Base-by-base conservation (phyloP, 2,888 invertebrate species). In the Escarpia spicata region DNA sequence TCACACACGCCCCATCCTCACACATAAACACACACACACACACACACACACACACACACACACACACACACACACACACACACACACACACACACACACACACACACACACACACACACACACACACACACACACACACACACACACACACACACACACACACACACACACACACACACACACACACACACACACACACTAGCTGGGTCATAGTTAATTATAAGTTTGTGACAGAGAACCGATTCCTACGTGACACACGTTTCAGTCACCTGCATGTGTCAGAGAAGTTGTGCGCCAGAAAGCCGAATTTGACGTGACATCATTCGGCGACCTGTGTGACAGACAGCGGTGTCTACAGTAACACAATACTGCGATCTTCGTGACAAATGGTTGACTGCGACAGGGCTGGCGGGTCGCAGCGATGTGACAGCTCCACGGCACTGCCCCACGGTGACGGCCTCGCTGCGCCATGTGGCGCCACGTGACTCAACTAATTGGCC, bases 61-160 rank as follows among this genome's bases (percentile, higher is more conserved):
- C 1, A 15, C 60, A 60, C 60, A 60, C 60, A 60, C 60, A 60
- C 60, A 60, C 60, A 60, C 60, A 60, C 60, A 60, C 60, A 60
- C 60, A 60, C 60, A 60, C 60, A 60, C 60, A 60, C 60, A 60
- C 60, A 60, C 60, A 60, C 60, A 60, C 60, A 60, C 60, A 60
- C 60, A 60, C 60, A 60, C 60, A 60, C 60, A 60, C 60, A 60
- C 60, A 60, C 60, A 60, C 60, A 60, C 60, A 60, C 60, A 60
- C 60, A 60, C 60, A 60, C 60, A 60, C 60, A 60, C 60, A 60
- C 60, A 60, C 60, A 60, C 60, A 60, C 60, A 60, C 60, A 60
- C 60, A 60, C 60, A 60, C 60, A 60, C 60, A 60, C 60, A 60
- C 60, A 60, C 60, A 60, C 60, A 60, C 60, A 60, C 60, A 60